Percentiles rank a stretch among this genome's conserved stretches.
phyloP scores from a whole-genome alignment of 1,140 invertebrate species.

The Phymorhynchus buccinoides region DNA sequence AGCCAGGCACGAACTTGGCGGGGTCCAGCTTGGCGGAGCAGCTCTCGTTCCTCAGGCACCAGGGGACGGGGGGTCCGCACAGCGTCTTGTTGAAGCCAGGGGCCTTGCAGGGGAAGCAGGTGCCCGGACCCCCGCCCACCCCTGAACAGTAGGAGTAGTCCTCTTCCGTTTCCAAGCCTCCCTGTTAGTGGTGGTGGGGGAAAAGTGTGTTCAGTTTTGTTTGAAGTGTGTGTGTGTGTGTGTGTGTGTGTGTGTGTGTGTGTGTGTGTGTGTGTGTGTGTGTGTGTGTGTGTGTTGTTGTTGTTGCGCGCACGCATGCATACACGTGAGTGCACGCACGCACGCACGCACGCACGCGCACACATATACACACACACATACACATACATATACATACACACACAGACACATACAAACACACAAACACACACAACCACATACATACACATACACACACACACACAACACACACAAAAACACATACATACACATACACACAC shows the following conservation, averaged over 20 bases:
- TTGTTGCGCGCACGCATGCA: neutral
- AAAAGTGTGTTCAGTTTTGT: neutral
- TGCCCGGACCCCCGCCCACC: slow-evolving; percentile 52
- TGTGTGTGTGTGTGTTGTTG: neutral
- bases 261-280: neutral
- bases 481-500: neutral
- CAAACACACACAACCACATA: neutral
- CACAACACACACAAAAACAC: neutral
- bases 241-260: neutral
- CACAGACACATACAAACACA: neutral
- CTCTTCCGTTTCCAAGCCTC: slow-evolving; percentile 62
- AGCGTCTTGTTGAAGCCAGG: slow-evolving; percentile 65
- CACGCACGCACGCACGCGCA: neutral
- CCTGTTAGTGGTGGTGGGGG: slow-evolving; percentile 41
- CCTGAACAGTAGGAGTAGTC: slow-evolving; percentile 68
- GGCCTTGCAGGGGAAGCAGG: slow-evolving; percentile 63
- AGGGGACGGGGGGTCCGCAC: slow-evolving; percentile 64
- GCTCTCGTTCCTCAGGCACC: slow-evolving; percentile 65
- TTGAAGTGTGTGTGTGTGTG: neutral
- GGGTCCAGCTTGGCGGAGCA: slow-evolving; percentile 62
- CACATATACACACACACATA: neutral
- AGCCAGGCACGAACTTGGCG: slow-evolving; percentile 62
- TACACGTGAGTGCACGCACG: neutral
- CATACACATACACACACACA: neutral
- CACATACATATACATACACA: neutral